Evolutionary conservation across 2,888 invertebrate genomes (phyloP).

Genomic region (Phanerotoma sp.): DNA sequence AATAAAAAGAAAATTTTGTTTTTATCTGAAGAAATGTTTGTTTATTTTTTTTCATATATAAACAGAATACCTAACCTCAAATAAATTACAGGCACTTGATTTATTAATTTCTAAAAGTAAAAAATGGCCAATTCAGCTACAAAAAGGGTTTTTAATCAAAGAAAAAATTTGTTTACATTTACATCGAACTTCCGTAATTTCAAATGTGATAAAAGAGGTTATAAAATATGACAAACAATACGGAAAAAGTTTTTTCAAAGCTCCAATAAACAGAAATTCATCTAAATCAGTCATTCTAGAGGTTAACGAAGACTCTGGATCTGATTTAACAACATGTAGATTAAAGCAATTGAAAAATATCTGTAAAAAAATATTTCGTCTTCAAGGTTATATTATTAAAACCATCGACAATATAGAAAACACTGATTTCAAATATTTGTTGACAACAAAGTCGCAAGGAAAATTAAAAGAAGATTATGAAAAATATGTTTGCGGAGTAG

Average conservation of each 20-base stretch:
- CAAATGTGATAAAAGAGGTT: conserved; percentile 44
- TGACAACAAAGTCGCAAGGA: conserved; percentile 58
- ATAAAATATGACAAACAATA: conserved; percentile 42
- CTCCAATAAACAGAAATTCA: no score
- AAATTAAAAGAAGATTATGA: conserved; percentile 39
- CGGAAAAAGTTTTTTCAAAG: conserved; percentile 37
- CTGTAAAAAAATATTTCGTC: conserved; percentile 50
- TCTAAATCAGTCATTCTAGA: conserved; percentile 35
- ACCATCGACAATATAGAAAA: conserved; percentile 34
- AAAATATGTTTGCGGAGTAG: conserved; percentile 63
- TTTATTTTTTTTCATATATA: not conserved
- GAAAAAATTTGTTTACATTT: conserved; percentile 61
- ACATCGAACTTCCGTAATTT: conserved; percentile 54
- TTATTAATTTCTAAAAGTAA: conserved; percentile 57
- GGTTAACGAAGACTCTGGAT: conserved; percentile 42
- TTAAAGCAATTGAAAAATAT: conserved; percentile 52
- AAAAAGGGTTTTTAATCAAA: conserved; percentile 55
- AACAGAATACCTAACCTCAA: conserved; percentile 25
- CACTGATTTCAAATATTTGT: conserved; percentile 50
- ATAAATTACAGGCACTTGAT: conserved; percentile 39
- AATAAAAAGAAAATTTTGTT: no score
- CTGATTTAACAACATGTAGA: conserved; percentile 52
- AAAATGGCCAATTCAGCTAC: conserved; percentile 59
- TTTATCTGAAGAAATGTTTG: no score
- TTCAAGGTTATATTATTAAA: conserved; percentile 42